A percentile compares a stretch with the other conserved stretches of the same genome.
Conservation (phyloP, 2,797 vertebrate species). For the Tapera naevia region DNA sequence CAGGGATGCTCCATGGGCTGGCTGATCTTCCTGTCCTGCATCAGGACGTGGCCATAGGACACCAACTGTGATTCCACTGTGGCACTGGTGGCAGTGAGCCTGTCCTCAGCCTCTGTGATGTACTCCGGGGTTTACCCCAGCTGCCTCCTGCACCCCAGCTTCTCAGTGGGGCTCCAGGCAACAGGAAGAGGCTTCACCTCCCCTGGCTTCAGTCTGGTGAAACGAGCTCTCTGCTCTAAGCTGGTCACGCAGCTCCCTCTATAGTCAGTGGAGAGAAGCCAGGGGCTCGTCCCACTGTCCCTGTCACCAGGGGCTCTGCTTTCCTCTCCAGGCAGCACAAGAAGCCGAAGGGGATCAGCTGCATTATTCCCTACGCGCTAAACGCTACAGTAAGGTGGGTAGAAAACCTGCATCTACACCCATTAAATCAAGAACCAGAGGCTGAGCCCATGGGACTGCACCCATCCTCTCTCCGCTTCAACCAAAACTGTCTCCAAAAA, state of each 20-base stretch:
- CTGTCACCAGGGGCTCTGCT: background rate
- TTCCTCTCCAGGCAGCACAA: background rate
- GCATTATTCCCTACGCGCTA: rapidly evolving
- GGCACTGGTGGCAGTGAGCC: background rate
- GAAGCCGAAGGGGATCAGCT: background rate
- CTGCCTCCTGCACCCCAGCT: background rate
- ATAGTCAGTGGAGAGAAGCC: constrained; percentile 19
- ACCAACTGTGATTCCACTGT: background rate
- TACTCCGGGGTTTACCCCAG: rapidly evolving
- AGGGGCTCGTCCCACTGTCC: background rate
- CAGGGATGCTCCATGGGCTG: background rate
- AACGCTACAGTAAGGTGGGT: too few species aligned
- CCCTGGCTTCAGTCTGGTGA: background rate
- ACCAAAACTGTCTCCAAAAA: background rate
- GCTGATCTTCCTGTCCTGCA: background rate
- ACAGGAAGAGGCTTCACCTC: background rate
- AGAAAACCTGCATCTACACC: background rate
- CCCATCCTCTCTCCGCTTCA: background rate
- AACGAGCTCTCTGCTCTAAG: background rate
- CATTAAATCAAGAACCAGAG: rapidly evolving
- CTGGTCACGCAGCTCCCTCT: constrained; percentile 62
- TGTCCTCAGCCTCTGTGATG: rapidly evolving
- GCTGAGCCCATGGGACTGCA: background rate
- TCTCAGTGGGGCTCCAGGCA: background rate
- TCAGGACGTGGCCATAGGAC: rapidly evolving